Percentiles rank a stretch among this genome's conserved stretches.
Evolutionary conservation across 2,113 vertebrate genomes (phyloP).

Genomic region (Orycteropus afer): DNA sequence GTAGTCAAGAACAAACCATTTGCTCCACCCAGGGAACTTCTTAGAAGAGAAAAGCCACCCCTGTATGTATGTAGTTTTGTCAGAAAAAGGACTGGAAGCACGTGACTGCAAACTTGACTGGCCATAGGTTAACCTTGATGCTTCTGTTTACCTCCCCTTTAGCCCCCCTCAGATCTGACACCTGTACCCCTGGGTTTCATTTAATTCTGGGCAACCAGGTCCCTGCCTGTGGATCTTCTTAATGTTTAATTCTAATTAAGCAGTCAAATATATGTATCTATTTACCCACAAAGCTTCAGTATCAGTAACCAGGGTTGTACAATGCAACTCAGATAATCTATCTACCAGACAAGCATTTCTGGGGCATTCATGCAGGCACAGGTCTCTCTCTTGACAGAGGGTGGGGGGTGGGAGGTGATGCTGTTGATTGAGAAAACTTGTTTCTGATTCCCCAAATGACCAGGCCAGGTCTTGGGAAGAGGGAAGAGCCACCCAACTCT

Average conservation of each 20-base stretch:
- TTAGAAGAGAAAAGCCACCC: background rate
- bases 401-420: no score
- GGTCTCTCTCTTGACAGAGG: background rate
- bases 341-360: background rate
- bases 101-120: background rate
- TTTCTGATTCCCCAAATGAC: background rate
- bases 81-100: conserved; percentile 40
- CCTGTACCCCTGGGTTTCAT: background rate
- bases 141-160: background rate
- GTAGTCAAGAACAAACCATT: background rate
- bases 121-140: fast-evolving
- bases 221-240: conserved; percentile 2
- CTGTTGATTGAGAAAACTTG: background rate
- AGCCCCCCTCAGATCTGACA: background rate
- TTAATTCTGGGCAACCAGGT: background rate
- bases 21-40: background rate
- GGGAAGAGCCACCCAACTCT: background rate
- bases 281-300: conserved; percentile 5
- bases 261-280: background rate
- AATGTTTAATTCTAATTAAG: background rate
- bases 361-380: background rate
- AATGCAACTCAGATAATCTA: background rate
- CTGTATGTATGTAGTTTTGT: conserved; percentile 55
- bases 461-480: background rate
- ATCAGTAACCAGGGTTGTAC: conserved; percentile 50